Percentiles rank a stretch among this genome's conserved stretches.
These are phyloP conservation scores for Nothocercus julius DNA, from an alignment of 2,113 vertebrate genomes.

Conservation along the genomic window DNA sequence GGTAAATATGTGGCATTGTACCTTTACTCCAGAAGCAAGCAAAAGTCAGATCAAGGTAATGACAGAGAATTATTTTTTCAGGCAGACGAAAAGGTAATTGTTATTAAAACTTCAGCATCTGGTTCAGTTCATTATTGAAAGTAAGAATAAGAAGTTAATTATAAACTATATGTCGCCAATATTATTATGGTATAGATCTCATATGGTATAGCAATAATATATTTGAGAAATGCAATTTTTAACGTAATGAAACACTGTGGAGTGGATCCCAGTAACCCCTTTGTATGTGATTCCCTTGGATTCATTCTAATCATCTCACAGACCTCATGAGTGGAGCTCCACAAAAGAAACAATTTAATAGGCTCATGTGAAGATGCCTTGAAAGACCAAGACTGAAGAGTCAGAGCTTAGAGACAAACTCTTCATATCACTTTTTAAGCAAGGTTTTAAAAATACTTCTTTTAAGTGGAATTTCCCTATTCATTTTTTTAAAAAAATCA, in stretches of 20 bases:
- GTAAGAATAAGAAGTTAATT: neutral
- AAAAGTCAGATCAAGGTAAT: neutral
- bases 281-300: neutral
- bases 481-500: neutral
- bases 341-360: neutral
- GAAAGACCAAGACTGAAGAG: neutral
- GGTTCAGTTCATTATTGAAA: neutral
- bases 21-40: neutral
- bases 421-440: neutral
- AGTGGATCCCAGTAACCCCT: neutral
- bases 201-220: neutral
- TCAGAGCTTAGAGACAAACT: neutral
- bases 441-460: neutral
- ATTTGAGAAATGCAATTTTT: neutral
- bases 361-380: neutral
- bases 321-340: neutral
- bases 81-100: neutral
- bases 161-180: neutral
- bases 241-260: neutral
- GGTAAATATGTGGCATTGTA: accelerated
- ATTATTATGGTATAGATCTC: neutral
- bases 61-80: neutral
- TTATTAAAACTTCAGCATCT: neutral
- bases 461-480: neutral
- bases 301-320: neutral